Percentiles rank a stretch among this genome's conserved stretches.
Conservation (phyloP, 2,888 invertebrate species). For the Agapostemon virescens region DNA sequence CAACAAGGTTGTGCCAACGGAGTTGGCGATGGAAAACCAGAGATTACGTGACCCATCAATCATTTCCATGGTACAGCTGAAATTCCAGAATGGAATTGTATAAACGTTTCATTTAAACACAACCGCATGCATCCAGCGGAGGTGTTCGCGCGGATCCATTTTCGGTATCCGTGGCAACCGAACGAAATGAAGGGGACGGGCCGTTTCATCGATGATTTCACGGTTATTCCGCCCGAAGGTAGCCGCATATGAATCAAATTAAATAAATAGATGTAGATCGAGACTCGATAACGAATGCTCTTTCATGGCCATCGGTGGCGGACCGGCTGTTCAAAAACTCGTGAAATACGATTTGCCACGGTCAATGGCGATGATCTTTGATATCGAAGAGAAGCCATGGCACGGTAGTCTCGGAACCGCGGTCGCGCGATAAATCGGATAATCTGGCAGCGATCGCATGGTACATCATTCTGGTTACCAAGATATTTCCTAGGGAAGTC, state of each 20-base stretch:
- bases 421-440: slow-evolving; percentile 14
- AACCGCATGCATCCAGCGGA: not conserved
- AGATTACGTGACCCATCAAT: not conserved
- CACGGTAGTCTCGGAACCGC: not conserved
- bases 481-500: slow-evolving; percentile 60
- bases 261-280: slow-evolving; percentile 48
- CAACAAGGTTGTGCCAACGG: not conserved
- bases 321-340: slow-evolving; percentile 41
- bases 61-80: not conserved
- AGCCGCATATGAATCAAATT: slow-evolving; percentile 46
- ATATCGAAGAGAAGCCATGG: slow-evolving; percentile 33
- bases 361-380: slow-evolving; percentile 45
- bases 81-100: not conserved
- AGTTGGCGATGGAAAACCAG: not conserved
- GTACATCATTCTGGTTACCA: slow-evolving; percentile 36
- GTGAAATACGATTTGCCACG: slow-evolving; percentile 55
- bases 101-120: not conserved
- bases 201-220: not conserved
- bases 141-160: slow-evolving; percentile 7
- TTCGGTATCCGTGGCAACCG: slow-evolving; percentile 17
- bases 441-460: slow-evolving; percentile 43
- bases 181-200: slow-evolving; percentile 19
- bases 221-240: not conserved
- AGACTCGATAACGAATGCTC: slow-evolving; percentile 35
- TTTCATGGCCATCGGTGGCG: slow-evolving; percentile 8